Evolutionary conservation across 2,797 vertebrate species (phyloP), one percentile per base, ranked within the genome.

Genomic region (Selene dorsalis): DNA sequence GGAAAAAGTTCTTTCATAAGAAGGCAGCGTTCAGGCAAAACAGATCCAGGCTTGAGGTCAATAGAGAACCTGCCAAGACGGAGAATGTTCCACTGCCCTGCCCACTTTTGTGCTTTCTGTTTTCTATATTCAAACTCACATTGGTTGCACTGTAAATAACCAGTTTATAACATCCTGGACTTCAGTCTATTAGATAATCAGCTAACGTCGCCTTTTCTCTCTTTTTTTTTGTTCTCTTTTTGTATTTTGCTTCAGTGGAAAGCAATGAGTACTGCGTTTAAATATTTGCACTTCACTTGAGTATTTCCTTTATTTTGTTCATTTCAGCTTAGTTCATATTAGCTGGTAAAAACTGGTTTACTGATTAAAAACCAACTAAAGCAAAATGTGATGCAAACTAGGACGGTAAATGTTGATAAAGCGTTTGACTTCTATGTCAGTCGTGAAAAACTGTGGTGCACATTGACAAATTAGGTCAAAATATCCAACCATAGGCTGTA

Each of bases 111-210:
- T 52, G 24, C 66, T 62, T 52, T 11, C 57, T 48, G 32, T 39
- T 87, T 89, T 87, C 53, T 80, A 79, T 87, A 86, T 81, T 85
- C 79, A 83, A 78, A 87, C 50, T 24, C 3, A 5, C 32, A 17
- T 63, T 81, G 76, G 87, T 86, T 85, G 68, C 70, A 85, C 66
- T 81, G 66, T 77, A 84, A 87, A 87, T 74, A 76, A 68, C 76
- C 1, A 35, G 28, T 71, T 75, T 32, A 50, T 17, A 63, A 79
- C 71, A 79, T 75, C 53, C 72, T 75, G 75, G 6, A 52, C 61
- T 79, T 39, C 12, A 45, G 24, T 38, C 11, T 12, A 73, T 83
- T 77, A 77, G 73, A 78, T 83, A 86, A 83, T 22, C 84, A 69
- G 30, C 55, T 84, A 82, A 85, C 84, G 17, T 59, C 17, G 26